These are phyloP conservation scores for Conistra vaccinii DNA, from an alignment of 2,888 invertebrate species.

Conservation along the genomic window DNA sequence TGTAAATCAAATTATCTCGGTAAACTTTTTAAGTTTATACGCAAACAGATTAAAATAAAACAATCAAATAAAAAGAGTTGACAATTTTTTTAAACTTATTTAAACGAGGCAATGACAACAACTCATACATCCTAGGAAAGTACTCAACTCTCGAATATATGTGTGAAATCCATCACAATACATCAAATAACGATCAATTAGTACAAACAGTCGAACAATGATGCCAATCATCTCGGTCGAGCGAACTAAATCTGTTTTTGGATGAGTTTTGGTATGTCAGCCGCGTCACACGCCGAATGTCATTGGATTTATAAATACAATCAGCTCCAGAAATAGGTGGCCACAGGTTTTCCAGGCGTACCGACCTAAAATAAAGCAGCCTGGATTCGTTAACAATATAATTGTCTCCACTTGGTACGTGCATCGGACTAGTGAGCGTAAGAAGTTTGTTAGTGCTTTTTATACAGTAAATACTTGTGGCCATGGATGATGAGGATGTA, in stretches of 20 bases:
- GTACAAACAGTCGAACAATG: constrained; percentile 85
- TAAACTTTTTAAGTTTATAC: background rate
- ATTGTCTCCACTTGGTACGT: constrained; percentile 84
- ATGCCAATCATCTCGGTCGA: constrained; percentile 86
- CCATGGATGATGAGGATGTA: constrained; percentile 91
- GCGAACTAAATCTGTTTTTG: constrained; percentile 90
- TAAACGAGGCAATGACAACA: constrained; percentile 22
- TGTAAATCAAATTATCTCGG: constrained; percentile 10
- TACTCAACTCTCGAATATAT: constrained; percentile 33
- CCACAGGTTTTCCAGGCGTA: constrained; percentile 91
- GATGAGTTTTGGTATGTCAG: constrained; percentile 90
- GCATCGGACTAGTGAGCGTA: constrained; percentile 81
- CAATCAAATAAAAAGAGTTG: background rate
- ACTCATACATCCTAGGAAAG: constrained; percentile 37
- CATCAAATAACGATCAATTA: constrained; percentile 76
- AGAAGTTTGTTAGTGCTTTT: constrained; percentile 79
- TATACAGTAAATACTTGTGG: constrained; percentile 72
- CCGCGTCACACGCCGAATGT: constrained; percentile 90
- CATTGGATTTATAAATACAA: constrained; percentile 91
- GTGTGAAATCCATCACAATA: constrained; percentile 56
- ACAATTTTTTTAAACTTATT: background rate
- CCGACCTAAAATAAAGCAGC: constrained; percentile 90
- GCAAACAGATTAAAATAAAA: background rate
- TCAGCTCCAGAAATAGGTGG: constrained; percentile 91
- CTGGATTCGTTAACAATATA: constrained; percentile 91